These are phyloP conservation scores for Basileuterus tristriatus DNA, from an alignment of 2,797 vertebrate species.

Conservation along the genomic window DNA sequence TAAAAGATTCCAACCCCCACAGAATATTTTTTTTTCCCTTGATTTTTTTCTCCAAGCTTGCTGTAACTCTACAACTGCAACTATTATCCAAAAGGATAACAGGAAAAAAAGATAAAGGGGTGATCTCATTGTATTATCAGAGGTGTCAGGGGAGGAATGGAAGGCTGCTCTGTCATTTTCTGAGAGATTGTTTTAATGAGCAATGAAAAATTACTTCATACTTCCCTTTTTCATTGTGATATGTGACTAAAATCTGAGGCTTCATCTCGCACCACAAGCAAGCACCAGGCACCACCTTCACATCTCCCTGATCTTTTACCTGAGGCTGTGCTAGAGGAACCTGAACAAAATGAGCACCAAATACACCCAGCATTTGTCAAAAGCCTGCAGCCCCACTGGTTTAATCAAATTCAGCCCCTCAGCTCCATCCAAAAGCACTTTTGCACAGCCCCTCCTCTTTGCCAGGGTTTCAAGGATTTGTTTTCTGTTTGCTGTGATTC, in stretches of 20 bases:
- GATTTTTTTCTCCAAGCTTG: background rate
- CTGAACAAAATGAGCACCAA: background rate
- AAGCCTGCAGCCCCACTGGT: background rate
- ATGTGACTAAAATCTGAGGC: background rate
- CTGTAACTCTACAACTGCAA: background rate
- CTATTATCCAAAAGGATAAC: background rate
- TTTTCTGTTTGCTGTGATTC: background rate
- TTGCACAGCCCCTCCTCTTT: background rate
- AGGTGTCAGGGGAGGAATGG: constrained; percentile 18
- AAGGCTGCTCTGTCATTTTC: constrained; percentile 17
- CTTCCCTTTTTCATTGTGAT: background rate
- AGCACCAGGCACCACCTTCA: background rate
- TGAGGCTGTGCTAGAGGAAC: background rate
- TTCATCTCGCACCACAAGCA: background rate
- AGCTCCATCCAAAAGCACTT: background rate
- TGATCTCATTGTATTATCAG: constrained; percentile 31
- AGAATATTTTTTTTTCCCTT: background rate
- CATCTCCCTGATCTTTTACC: background rate
- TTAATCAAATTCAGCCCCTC: background rate
- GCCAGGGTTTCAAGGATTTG: background rate
- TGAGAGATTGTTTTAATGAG: constrained; percentile 13
- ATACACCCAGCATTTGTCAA: background rate
- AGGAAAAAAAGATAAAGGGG: constrained; percentile 22
- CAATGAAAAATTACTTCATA: background rate
- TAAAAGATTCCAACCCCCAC: background rate